A percentile compares a stretch with the other conserved stretches of the same genome.
Evolutionary conservation across 2,113 vertebrate genomes (phyloP).

Genomic region (Platanista minor): DNA sequence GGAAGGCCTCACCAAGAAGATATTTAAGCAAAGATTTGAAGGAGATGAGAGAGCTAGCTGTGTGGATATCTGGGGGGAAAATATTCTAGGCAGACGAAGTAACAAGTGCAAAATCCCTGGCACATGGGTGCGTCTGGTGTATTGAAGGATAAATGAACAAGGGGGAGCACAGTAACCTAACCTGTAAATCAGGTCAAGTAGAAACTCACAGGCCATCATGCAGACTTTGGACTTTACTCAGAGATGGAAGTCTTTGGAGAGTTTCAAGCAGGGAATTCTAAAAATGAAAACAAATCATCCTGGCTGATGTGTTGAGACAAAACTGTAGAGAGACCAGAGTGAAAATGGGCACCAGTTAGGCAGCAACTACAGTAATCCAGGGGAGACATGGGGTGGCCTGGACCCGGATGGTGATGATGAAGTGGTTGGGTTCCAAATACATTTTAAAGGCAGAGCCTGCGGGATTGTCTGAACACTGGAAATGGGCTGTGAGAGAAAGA

Average conservation of each 20-base stretch:
- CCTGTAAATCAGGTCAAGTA: background rate
- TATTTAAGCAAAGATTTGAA: background rate
- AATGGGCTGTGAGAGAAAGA: background rate
- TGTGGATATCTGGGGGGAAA: background rate
- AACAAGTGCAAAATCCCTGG: background rate
- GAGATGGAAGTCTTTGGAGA: background rate
- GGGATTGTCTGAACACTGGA: background rate
- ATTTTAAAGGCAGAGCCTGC: background rate
- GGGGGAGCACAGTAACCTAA: background rate
- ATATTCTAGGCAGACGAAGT: background rate
- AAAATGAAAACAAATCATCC: background rate
- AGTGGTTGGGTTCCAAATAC: background rate
- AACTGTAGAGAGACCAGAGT: background rate
- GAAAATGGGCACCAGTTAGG: background rate
- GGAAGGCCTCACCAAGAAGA: background rate
- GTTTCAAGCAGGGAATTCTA: background rate
- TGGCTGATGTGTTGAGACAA: background rate
- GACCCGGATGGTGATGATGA: background rate
- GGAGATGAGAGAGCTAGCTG: background rate
- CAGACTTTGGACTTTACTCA: background rate
- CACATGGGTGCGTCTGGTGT: background rate
- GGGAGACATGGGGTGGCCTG: background rate
- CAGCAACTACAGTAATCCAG: background rate
- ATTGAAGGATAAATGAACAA: background rate
- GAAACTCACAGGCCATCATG: background rate